Conservation (phyloP, 1,140 invertebrate species). For the Hydropsyche tenuis region DNA sequence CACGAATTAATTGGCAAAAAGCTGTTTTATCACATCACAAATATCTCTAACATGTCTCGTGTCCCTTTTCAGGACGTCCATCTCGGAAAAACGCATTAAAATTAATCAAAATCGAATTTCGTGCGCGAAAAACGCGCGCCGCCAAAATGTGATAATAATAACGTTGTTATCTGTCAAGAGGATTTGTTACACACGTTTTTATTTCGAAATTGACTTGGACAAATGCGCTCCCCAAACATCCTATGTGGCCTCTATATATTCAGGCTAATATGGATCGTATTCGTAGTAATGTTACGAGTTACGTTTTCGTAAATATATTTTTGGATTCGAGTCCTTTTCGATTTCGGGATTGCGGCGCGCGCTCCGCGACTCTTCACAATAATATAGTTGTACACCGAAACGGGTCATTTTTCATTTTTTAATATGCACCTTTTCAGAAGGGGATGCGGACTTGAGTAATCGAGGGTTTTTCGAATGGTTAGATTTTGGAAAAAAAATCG, state of each 20-base stretch:
- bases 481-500: background rate
- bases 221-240: background rate
- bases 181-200: constrained; percentile 50
- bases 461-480: too few relatives aligned
- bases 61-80: too few relatives aligned
- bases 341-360: background rate
- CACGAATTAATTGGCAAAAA: too few relatives aligned
- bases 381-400: constrained; percentile 49
- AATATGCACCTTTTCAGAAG: constrained; percentile 50
- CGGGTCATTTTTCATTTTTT: constrained; percentile 51
- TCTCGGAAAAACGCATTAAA: too few relatives aligned
- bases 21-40: too few relatives aligned
- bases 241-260: background rate
- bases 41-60: too few relatives aligned
- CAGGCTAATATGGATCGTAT: background rate
- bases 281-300: background rate
- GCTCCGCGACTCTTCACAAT: constrained; percentile 42
- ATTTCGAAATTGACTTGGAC: constrained; percentile 49
- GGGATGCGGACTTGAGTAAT: constrained; percentile 48
- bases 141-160: constrained; percentile 52
- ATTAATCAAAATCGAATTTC: too few relatives aligned
- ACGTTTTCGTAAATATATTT: background rate
- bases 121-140: constrained; percentile 15
- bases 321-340: background rate
- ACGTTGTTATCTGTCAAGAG: constrained; percentile 51